Evolutionary conservation across 2,113 vertebrate species (phyloP).

Genomic region (Vanacampus margaritifer): DNA sequence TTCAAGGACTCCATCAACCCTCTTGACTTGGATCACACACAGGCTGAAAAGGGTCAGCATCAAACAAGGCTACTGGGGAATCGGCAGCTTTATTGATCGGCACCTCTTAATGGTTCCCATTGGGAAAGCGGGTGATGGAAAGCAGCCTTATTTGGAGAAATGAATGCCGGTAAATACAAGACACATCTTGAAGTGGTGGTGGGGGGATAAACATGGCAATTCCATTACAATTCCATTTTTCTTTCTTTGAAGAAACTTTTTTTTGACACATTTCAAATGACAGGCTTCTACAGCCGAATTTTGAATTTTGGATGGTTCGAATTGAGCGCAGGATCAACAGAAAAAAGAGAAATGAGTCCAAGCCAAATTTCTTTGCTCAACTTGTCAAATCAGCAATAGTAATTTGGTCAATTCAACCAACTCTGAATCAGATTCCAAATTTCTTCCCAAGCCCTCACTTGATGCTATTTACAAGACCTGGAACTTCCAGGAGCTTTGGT

Average conservation of each 20-base stretch:
- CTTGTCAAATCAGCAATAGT: slow-evolving; percentile 25
- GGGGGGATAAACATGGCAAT: too few relatives aligned
- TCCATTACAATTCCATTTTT: too few relatives aligned
- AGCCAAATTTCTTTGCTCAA: slow-evolving; percentile 19
- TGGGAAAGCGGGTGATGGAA: slow-evolving; percentile 34
- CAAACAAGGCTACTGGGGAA: slow-evolving; percentile 48
- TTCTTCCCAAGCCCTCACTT: slow-evolving; percentile 6
- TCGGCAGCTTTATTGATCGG: slow-evolving; percentile 14
- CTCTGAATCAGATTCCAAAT: slow-evolving; percentile 33
- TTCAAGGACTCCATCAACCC: slow-evolving; percentile 23
- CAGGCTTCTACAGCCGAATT: background rate
- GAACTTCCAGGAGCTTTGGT: slow-evolving; percentile 89
- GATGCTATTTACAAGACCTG: slow-evolving; percentile 79
- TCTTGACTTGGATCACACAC: slow-evolving; percentile 25
- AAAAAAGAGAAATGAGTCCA: slow-evolving; percentile 11
- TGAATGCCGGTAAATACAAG: slow-evolving; percentile 27
- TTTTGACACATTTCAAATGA: too few relatives aligned
- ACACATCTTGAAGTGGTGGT: slow-evolving; percentile 33
- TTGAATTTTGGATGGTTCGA: background rate
- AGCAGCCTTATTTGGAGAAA: slow-evolving; percentile 43
- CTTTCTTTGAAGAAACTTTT: too few relatives aligned
- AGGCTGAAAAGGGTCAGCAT: slow-evolving; percentile 38
- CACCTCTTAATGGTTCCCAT: background rate
- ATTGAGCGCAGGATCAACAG: background rate
- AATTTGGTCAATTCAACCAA: slow-evolving; percentile 23